Conservation (phyloP, 2,888 invertebrate genomes). For the Brenthis ino region DNA sequence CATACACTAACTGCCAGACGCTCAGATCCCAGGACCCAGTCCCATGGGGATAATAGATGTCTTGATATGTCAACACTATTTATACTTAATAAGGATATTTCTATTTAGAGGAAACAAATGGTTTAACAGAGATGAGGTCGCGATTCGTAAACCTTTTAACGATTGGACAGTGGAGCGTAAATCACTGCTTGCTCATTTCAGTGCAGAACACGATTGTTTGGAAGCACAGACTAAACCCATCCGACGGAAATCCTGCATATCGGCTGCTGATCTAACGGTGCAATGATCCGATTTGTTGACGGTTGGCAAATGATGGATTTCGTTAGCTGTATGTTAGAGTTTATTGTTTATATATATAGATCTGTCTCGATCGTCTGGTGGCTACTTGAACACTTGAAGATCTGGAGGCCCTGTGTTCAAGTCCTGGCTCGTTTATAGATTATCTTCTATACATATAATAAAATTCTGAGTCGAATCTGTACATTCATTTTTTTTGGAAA, state of each 20-base stretch:
- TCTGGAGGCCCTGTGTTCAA: no score
- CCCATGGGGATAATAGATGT: slow-evolving; percentile 5
- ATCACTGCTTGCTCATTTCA: slow-evolving; percentile 8
- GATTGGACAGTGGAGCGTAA: slow-evolving; percentile 21
- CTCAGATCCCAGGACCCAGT: neutral
- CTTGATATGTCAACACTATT: slow-evolving; percentile 8
- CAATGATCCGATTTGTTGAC: neutral
- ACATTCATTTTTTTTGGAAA: no score
- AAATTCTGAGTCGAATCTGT: no score
- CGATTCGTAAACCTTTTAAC: slow-evolving; percentile 31
- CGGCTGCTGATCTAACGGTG: slow-evolving; percentile 8
- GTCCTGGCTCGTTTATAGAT: no score
- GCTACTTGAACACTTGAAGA: no score
- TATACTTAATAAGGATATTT: slow-evolving; percentile 22
- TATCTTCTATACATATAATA: no score
- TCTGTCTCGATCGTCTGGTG: no score
- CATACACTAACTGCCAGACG: neutral
- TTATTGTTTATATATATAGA: neutral
- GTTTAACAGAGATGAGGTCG: slow-evolving; percentile 25
- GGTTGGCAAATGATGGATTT: neutral
- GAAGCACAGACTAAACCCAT: slow-evolving; percentile 8
- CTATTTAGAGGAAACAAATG: slow-evolving; percentile 22
- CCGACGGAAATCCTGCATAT: neutral
- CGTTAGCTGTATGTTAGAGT: neutral
- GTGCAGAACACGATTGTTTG: slow-evolving; percentile 16